Evolutionary conservation across 2,113 vertebrate species (phyloP).

Genomic region (Otus sunia): DNA sequence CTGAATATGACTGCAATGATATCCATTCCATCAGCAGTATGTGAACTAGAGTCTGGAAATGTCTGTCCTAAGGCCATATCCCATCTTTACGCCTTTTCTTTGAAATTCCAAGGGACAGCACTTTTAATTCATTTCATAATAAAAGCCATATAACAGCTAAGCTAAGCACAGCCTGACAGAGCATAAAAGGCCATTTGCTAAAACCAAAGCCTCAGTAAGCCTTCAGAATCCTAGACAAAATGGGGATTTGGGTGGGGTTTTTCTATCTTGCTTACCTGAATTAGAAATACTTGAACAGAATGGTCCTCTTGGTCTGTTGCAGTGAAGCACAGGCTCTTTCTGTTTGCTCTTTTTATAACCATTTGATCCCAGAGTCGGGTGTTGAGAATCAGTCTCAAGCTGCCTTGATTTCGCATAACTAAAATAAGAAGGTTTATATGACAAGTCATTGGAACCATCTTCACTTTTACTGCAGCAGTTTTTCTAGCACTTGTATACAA

Average conservation of each 20-base stretch:
- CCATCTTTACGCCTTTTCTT: background rate
- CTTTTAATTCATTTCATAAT: background rate
- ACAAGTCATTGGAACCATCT: background rate
- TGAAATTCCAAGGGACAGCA: background rate
- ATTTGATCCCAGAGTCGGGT: conserved; percentile 82
- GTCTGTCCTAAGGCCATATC: background rate
- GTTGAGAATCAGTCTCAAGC: conserved; percentile 82
- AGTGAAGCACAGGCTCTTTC: conserved; percentile 77
- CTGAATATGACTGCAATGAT: background rate
- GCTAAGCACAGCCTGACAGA: background rate
- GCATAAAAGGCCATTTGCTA: background rate
- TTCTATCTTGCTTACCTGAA: conserved; percentile 72
- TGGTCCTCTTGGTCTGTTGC: conserved; percentile 78
- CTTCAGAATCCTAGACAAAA: background rate
- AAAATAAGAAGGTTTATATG: background rate
- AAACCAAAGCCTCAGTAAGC: background rate
- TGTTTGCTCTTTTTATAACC: conserved; percentile 75
- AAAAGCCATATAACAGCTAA: background rate
- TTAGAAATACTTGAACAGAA: conserved; percentile 79
- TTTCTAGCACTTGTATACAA: background rate
- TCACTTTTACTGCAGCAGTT: background rate
- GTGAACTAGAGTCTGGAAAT: background rate
- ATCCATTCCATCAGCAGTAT: background rate
- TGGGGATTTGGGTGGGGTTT: background rate
- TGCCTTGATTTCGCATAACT: conserved; percentile 89